Percentiles rank a stretch among this genome's conserved stretches.
phyloP scores from a whole-genome alignment of 2,113 vertebrate genomes.

The Amia ocellicauda region DNA sequence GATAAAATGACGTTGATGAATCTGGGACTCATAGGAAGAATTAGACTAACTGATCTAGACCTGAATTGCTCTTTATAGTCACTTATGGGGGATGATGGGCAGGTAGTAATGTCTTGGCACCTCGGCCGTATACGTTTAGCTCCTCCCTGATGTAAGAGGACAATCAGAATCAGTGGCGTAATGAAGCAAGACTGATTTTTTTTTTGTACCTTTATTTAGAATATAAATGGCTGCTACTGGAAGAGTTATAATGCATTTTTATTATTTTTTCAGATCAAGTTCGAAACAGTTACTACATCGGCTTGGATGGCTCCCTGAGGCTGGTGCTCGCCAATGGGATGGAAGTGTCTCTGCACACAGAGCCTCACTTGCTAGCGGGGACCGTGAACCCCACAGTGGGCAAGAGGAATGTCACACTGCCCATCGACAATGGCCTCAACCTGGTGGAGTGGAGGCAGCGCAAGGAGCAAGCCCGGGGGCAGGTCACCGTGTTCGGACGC shows the following conservation, averaged over 20 bases:
- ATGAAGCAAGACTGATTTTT: conserved; percentile 46
- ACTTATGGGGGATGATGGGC: conserved; percentile 49
- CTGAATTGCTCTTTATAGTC: conserved; percentile 43
- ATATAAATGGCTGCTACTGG: too few relatives aligned
- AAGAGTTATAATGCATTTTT: conserved; percentile 46
- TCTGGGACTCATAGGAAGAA: conserved; percentile 45
- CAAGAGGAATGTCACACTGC: conserved; percentile 92
- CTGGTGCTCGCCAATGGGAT: conserved; percentile 92
- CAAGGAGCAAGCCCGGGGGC: conserved; percentile 91
- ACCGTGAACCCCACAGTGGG: conserved; percentile 94
- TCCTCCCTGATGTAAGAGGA: conserved; percentile 38
- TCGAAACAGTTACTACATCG: conserved; percentile 94
- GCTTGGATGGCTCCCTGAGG: conserved; percentile 86
- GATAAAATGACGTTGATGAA: conserved; percentile 39
- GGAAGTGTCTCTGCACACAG: conserved; percentile 93
- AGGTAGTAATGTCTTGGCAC: conserved; percentile 39
- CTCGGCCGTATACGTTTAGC: neutral
- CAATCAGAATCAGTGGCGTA: conserved; percentile 24
- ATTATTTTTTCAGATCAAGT: conserved; percentile 81
- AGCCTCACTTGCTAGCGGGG: conserved; percentile 91
- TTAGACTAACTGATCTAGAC: conserved; percentile 52
- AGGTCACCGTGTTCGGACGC: conserved; percentile 93
- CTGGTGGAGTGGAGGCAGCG: conserved; percentile 96
- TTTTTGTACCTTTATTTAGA: conserved; percentile 45
- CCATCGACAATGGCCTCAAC: conserved; percentile 94